A percentile compares a stretch with the other conserved stretches of the same genome.
Conservation (phyloP, 1,140 invertebrate genomes). For the Drosophila parabipectinata region DNA sequence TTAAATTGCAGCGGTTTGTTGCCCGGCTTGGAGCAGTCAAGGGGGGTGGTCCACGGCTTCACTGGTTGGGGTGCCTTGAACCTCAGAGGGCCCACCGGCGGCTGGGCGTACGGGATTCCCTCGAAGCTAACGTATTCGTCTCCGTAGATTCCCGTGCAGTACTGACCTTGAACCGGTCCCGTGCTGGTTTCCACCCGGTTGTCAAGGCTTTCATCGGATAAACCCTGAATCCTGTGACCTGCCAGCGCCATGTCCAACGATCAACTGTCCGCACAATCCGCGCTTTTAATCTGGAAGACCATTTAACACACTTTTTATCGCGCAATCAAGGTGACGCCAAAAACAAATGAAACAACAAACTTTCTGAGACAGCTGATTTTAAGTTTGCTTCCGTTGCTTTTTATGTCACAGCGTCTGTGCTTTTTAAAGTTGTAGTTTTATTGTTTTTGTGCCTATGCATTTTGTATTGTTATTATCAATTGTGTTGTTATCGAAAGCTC, state of each 20-base stretch:
- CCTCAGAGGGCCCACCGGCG: constrained; percentile 86
- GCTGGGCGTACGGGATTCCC: constrained; percentile 88
- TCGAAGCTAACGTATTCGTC: constrained; percentile 80
- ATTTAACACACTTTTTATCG: constrained; percentile 48
- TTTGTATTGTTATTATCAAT: constrained; percentile 4
- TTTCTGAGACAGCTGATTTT: constrained; percentile 47
- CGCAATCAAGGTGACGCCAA: constrained; percentile 10
- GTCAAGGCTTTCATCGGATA: not conserved
- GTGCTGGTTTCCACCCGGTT: constrained; percentile 35
- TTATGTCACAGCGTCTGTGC: constrained; percentile 4
- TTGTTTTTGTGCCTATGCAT: not conserved
- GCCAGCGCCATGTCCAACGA: constrained; percentile 38
- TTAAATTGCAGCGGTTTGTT: constrained; percentile 69
- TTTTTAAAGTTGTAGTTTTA: not conserved
- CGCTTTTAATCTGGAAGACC: constrained; percentile 42
- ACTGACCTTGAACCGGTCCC: constrained; percentile 53
- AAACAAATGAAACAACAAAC: constrained; percentile 5
- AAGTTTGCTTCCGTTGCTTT: constrained; percentile 15
- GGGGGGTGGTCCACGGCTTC: constrained; percentile 84
- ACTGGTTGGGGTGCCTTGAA: constrained; percentile 86
- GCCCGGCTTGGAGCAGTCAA: constrained; percentile 72
- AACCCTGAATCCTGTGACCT: constrained; percentile 4
- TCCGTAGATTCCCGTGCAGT: constrained; percentile 60
- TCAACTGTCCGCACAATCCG: constrained; percentile 22
- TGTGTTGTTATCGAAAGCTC: constrained; percentile 17